Percentiles rank a stretch among this genome's conserved stretches.
phyloP scores from a whole-genome alignment of 2,888 invertebrate species.

The Thecocarcelia acutangulata region DNA sequence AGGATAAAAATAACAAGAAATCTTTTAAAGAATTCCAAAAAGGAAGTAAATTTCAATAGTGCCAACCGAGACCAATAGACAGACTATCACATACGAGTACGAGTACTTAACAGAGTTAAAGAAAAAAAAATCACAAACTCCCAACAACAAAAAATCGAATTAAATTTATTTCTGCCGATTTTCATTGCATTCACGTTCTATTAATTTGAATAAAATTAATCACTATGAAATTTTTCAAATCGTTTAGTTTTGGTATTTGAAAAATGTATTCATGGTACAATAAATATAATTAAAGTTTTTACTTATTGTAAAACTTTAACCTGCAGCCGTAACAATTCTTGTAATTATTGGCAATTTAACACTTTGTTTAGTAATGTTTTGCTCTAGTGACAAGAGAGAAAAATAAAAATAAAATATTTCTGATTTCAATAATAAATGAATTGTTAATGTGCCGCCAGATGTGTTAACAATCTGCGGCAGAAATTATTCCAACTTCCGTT shows the following conservation, averaged over 20 bases:
- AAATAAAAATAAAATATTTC: background rate
- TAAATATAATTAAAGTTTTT: background rate
- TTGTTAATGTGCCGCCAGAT: conserved; percentile 9
- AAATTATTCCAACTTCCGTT: background rate
- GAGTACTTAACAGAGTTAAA: too few relatives aligned
- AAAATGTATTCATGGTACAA: conserved; percentile 9
- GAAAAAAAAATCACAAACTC: too few relatives aligned
- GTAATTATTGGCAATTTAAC: conserved; percentile 53
- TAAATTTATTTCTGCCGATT: background rate
- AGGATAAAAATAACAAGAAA: too few relatives aligned
- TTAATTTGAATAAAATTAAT: conserved; percentile 35
- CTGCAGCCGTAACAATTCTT: conserved; percentile 7
- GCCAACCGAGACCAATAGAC: too few relatives aligned
- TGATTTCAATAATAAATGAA: conserved; percentile 24
- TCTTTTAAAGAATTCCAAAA: too few relatives aligned
- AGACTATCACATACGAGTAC: too few relatives aligned
- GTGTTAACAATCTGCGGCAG: background rate
- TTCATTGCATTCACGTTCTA: conserved; percentile 40
- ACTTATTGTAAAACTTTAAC: background rate
- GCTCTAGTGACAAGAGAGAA: conserved; percentile 42
- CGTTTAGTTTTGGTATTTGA: conserved; percentile 3
- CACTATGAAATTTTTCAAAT: conserved; percentile 15
- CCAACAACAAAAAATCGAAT: too few relatives aligned
- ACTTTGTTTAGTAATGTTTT: conserved; percentile 49
- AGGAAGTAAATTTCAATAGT: too few relatives aligned